Evolutionary conservation across 1,140 invertebrate genomes (phyloP).

Genomic region (Drosophila lacertosa): DNA sequence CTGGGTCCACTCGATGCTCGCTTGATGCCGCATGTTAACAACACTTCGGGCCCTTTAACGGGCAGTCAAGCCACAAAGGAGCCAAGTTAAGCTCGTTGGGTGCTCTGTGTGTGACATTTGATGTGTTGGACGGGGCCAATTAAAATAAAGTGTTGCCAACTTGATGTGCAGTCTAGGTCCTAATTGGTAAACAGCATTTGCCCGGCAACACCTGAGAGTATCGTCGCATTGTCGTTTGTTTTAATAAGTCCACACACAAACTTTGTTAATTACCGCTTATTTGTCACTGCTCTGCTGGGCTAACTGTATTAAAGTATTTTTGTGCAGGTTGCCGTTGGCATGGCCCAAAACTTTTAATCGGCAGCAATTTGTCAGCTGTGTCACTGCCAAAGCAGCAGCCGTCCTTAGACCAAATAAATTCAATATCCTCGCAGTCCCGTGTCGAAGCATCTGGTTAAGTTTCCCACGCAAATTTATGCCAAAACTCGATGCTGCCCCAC

Average conservation of each 20-base stretch:
- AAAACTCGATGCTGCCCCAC: conserved; percentile 33
- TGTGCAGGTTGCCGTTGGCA: background rate
- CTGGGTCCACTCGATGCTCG: conserved; percentile 70
- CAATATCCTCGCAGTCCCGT: conserved; percentile 31
- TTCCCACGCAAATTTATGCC: conserved; percentile 59
- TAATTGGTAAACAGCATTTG: conserved; percentile 37
- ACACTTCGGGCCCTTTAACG: conserved; percentile 60
- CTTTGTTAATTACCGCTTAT: conserved; percentile 36
- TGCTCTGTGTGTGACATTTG: conserved; percentile 18
- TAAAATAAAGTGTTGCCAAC: conserved; percentile 35
- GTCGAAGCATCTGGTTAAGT: conserved; percentile 31
- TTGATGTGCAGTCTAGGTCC: conserved; percentile 8
- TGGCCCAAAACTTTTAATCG: conserved; percentile 41
- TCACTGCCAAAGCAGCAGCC: background rate
- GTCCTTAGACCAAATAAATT: conserved; percentile 37
- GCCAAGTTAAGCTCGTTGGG: background rate
- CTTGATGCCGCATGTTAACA: conserved; percentile 67
- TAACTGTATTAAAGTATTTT: conserved; percentile 21
- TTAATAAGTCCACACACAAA: conserved; percentile 7
- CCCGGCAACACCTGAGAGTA: conserved; percentile 10
- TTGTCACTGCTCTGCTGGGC: conserved; percentile 1
- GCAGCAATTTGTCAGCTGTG: conserved; percentile 36
- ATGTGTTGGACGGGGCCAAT: conserved; percentile 20
- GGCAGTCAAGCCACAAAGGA: conserved; percentile 42
- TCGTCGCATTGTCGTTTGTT: conserved; percentile 17